Conservation (phyloP, 2,888 invertebrate genomes). For the Mythimna impura region DNA sequence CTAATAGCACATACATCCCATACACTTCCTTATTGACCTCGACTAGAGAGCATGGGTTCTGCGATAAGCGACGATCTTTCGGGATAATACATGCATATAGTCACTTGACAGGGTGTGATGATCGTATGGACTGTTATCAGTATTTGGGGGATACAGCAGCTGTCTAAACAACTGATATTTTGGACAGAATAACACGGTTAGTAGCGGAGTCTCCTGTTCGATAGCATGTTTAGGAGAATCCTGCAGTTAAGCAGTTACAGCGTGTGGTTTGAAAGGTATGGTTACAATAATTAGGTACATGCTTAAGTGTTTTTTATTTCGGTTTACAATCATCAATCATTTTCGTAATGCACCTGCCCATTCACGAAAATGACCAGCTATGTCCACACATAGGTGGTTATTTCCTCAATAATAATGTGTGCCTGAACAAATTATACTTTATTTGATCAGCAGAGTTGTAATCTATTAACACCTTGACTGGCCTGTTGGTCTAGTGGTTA, state of each 20-base stretch:
- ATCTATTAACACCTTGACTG: not conserved
- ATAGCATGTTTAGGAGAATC: not conserved
- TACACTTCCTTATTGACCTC: constrained; percentile 16
- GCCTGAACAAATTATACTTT: too few species aligned
- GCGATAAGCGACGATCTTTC: constrained; percentile 45
- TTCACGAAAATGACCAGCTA: not conserved
- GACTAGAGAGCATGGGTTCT: constrained; percentile 25
- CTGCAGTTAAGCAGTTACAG: not conserved
- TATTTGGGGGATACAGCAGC: constrained; percentile 35
- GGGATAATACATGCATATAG: constrained; percentile 58
- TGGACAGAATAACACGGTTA: not conserved
- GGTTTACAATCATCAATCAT: not conserved
- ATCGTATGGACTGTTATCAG: constrained; percentile 36
- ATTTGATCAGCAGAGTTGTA: not conserved
- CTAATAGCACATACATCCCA: constrained; percentile 8
- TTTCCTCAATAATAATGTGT: too few species aligned
- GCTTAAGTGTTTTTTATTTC: not conserved
- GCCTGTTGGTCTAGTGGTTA: too few species aligned
- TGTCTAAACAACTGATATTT: constrained; percentile 44
- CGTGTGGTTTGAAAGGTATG: not conserved
- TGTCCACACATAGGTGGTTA: not conserved
- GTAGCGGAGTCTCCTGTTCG: not conserved
- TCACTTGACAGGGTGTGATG: constrained; percentile 47
- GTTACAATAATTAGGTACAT: not conserved
- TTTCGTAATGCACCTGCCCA: not conserved